Base-by-base conservation (phyloP, 2,888 invertebrate genomes). In the Tuberolachnus salignus region DNA sequence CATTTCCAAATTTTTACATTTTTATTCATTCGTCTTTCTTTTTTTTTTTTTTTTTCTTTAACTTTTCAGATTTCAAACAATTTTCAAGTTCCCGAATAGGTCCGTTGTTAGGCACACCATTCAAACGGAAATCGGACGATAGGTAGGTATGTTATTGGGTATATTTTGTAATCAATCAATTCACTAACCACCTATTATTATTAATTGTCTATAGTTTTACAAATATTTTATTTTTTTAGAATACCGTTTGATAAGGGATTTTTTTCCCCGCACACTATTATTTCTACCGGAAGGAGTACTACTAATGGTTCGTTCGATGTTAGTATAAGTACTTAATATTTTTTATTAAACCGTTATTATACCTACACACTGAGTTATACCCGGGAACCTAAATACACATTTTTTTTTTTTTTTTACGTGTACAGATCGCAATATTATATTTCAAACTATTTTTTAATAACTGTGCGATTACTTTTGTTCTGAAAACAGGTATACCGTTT, bases 61-160 rank as follows among this genome's bases (percentile, higher is more conserved):
- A 26, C 34, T 63, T 78, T 78, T 67, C 75, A 78, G 75, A 66
- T 78, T 75, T 75, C 46, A 75, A 75, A 75, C 75, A 57, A 75
- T 75, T 75, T 57, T 59, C 75, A 67, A 75, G 57, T 19, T 23
- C 21, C 34, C 49, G 21, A 19, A 42, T 78, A 78, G 67, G 67
- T 34, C 21, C 67, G 16, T 78, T 55, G 3, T 67, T 75, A 67
- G 46, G 34, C 11, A 57, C 55, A 42, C 34, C 59, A 55, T 49
- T 59, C 19, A 78, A 34, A 59, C 57, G 59, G 6, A 78, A 67
- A 67, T 59, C 59, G 75, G 49, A 67, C 8, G 49, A 78, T 78
- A 78, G 75, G 73, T 74, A 74, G 13, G 57, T 64, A 67, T 26
- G n/a, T n/a, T n/a, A 19, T 10, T 71, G 49, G 44, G 23, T 53